Conservation (phyloP, 2,797 vertebrate species). For the Argya squamiceps region DNA sequence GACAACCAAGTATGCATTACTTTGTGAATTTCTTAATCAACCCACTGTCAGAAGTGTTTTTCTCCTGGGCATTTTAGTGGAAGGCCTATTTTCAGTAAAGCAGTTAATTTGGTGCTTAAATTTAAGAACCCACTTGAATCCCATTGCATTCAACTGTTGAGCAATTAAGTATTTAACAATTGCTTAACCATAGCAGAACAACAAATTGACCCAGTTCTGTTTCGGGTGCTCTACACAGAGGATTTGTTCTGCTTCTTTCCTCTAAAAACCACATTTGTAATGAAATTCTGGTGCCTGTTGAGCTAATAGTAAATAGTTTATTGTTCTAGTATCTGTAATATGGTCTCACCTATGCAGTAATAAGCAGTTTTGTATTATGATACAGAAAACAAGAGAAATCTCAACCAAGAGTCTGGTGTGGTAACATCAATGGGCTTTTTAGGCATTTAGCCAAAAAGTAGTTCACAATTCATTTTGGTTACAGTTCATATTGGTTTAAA, state of each 20-base stretch:
- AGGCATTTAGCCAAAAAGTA: neutral
- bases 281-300: neutral
- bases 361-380: neutral
- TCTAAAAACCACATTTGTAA: neutral
- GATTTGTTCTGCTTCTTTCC: neutral
- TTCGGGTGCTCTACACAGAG: neutral
- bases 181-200: neutral
- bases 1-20: neutral
- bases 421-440: neutral
- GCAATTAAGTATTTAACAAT: slow-evolving; percentile 11
- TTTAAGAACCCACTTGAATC: slow-evolving; percentile 22
- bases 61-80: neutral
- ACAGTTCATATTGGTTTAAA: neutral
- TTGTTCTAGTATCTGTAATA: neutral
- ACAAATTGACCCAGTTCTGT: neutral
- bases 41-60: neutral
- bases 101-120: slow-evolving; percentile 30
- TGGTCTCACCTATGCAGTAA: neutral
- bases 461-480: neutral
- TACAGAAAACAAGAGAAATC: neutral
- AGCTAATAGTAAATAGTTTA: neutral
- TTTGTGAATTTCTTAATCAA: neutral
- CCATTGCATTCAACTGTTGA: neutral
- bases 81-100: neutral
- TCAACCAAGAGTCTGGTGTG: neutral